Conservation (phyloP, 2,113 vertebrate species). For the Dromiciops gliroides region DNA sequence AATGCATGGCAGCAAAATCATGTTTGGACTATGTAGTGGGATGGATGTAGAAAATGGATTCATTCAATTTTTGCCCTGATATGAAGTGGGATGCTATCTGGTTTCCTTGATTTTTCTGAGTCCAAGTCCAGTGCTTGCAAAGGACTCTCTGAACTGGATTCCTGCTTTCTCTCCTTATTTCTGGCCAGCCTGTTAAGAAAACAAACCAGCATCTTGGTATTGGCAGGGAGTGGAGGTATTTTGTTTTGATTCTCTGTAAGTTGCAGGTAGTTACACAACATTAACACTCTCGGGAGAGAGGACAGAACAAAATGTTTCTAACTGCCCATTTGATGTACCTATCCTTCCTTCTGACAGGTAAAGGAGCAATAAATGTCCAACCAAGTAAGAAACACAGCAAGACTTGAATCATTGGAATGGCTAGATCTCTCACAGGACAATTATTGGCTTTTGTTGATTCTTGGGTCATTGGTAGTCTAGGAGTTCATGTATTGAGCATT, state of each 20-base stretch:
- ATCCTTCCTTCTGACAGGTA: not conserved
- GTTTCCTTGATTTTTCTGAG: not conserved
- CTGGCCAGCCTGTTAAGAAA: not conserved
- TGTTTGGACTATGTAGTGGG: not conserved
- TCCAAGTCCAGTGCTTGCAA: not conserved
- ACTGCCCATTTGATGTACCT: not conserved
- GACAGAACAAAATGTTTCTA: not conserved
- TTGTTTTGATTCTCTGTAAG: not conserved
- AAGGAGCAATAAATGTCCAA: not conserved
- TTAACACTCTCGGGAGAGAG: not conserved
- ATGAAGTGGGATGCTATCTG: not conserved
- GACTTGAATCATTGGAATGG: not conserved
- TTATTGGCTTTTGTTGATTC: not conserved
- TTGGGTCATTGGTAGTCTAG: not conserved
- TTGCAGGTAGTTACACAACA: not conserved
- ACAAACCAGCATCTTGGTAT: not conserved
- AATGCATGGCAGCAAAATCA: not conserved
- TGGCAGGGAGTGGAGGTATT: not conserved
- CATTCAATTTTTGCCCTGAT: not conserved
- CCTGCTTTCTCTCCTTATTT: not conserved
- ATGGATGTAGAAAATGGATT: not conserved
- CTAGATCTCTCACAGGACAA: not conserved
- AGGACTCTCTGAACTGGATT: not conserved
- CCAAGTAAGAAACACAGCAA: not conserved
- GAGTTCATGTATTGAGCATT: not conserved